Percentiles rank a stretch among this genome's conserved stretches.
Evolutionary conservation across 2,797 vertebrate species (phyloP).

Genomic region (Macrochelys suwanniensis): DNA sequence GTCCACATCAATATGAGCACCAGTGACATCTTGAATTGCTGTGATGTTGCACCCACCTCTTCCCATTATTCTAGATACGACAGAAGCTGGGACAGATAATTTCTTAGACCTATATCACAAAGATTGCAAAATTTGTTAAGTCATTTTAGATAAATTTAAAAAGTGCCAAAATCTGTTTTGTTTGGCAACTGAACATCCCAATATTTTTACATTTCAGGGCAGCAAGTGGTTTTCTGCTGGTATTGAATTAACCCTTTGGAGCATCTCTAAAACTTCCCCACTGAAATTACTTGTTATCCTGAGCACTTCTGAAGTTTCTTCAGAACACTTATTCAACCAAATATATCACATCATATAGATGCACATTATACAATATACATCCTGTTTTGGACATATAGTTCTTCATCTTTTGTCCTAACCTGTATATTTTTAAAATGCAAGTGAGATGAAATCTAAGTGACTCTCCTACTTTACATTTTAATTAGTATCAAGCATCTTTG

Average conservation of each 20-base stretch:
- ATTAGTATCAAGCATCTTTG: not conserved
- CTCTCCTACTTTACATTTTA: not conserved
- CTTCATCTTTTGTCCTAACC: not conserved
- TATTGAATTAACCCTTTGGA: conserved; percentile 7
- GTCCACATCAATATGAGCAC: conserved; percentile 98
- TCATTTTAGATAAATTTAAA: not conserved
- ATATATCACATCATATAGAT: not conserved
- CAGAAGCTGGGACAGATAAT: conserved; percentile 96
- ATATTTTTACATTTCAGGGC: not conserved
- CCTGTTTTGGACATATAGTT: not conserved
- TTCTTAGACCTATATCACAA: conserved; percentile 94
- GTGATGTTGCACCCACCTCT: conserved; percentile 99
- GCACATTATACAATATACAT: not conserved
- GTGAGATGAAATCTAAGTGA: not conserved
- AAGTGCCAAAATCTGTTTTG: not conserved
- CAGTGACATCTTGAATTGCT: conserved; percentile 98
- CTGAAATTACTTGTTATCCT: not conserved
- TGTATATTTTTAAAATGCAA: not conserved
- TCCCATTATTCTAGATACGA: conserved; percentile 99
- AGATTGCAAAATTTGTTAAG: conserved; percentile 59
- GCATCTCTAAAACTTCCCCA: not conserved
- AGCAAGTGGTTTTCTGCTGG: not conserved
- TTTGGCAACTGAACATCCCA: not conserved
- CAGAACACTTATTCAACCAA: not conserved
- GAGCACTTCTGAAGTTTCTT: not conserved